Base-by-base conservation (phyloP, 2,888 invertebrate genomes). In the Girardia tigrina region DNA sequence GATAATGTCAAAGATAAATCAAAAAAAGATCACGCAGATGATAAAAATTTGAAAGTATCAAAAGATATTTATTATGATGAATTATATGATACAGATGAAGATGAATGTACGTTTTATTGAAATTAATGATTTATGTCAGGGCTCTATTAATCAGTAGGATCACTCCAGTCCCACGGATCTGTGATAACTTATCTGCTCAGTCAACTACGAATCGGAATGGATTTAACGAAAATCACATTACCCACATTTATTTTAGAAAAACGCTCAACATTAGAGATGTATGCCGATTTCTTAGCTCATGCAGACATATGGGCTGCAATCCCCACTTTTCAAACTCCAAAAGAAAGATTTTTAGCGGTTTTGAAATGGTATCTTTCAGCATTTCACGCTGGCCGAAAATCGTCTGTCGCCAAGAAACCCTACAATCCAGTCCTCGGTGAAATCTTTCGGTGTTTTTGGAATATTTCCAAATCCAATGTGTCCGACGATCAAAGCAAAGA, bases 261-360 rank as follows among this genome's bases (percentile, higher is more conserved):
- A 84, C 89, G 98, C 78, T 98, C 97, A 0, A 88, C 98, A 42
- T 87, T 99, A 71, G 98, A 99, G 87, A 99, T 99, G 98, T 99
- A 95, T 85, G 97, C 98, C 72, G 98, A 99, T 86, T 98, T 97
- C 83, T 95, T 99, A 86, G 94, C 98, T 14, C 98, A 99, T 87
- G 95, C 98, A 0, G 95, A 97, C 85, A 88, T 94, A 81, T 97
- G 77, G 77, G 75, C 70, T 28, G 56, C n/a, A 8, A 77, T 77
- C 28, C 56, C 71, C 0, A 23, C 27, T 16, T 28, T 26, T 26
- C 26, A 36, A 28, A 77, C 77, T 2, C 36, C 71, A 16, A 87
- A 88, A 78, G 94, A 94, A 77, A 88, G 95, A 77, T 94, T 97
- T 89, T 88, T 95, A 27, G 93, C 93, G 85, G 90, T 93, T 29